A percentile compares a stretch with the other conserved stretches of the same genome.
Evolutionary conservation across 2,888 invertebrate species (phyloP).

Genomic region (Spodoptera exigua): DNA sequence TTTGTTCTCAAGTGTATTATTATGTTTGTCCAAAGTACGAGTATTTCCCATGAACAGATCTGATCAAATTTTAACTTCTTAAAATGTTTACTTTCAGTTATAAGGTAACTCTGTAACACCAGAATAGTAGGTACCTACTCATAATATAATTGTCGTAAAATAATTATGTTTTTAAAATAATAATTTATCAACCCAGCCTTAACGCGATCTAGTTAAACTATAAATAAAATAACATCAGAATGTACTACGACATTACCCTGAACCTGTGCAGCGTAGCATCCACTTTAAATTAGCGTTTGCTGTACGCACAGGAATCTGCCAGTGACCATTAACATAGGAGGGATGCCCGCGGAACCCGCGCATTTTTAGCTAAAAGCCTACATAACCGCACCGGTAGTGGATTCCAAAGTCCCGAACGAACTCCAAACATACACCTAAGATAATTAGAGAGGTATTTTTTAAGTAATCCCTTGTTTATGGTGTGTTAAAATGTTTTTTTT

Average conservation of each 20-base stretch:
- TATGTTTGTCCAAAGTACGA: too few species aligned
- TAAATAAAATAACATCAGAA: constrained; percentile 1
- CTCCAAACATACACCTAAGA: constrained; percentile 61
- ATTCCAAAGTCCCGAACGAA: constrained; percentile 39
- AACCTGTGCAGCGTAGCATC: constrained; percentile 69
- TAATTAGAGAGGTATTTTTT: constrained; percentile 58
- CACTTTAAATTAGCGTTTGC: constrained; percentile 81
- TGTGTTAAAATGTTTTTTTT: constrained; percentile 54
- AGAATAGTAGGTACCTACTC: too few species aligned
- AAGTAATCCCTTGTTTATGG: constrained; percentile 52
- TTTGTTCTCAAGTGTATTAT: too few species aligned
- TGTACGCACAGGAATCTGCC: constrained; percentile 72
- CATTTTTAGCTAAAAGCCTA: constrained; percentile 77
- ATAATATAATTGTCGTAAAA: too few species aligned
- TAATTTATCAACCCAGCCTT: too few species aligned
- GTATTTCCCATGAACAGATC: too few species aligned
- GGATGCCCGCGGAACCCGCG: constrained; percentile 67
- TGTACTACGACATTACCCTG: constrained; percentile 24
- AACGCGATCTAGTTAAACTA: background rate
- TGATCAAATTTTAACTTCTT: too few species aligned
- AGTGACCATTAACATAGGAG: constrained; percentile 79
- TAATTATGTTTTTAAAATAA: too few species aligned
- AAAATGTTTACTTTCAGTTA: too few species aligned
- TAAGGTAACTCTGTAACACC: too few species aligned
- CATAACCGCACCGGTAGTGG: constrained; percentile 50